Base-by-base conservation (phyloP, 2,113 vertebrate genomes). In the Neolamprologus sp. region DNA sequence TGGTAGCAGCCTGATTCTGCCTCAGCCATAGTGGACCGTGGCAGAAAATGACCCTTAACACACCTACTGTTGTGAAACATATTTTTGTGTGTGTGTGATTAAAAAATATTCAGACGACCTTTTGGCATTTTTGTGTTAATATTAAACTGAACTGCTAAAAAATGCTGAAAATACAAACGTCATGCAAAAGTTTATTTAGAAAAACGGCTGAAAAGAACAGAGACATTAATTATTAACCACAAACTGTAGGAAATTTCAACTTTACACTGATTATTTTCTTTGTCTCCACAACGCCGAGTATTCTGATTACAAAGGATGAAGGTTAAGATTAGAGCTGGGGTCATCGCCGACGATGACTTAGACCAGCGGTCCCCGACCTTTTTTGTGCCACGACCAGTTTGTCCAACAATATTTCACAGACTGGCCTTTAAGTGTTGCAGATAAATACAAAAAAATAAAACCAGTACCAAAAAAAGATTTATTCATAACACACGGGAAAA, bases 331-430 rank as follows among this genome's bases (percentile, higher is more conserved):
- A 45, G 21, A 45, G 21, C 40, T 7, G 40, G 3, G 68, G 68
- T 7, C 21, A 10, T 45, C 9, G 21, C 8, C 2, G 13, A 23
- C 0, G 63, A 40, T 71, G 11, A 63, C 7, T 28, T 28, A 19
- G 47, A 49, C 47, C 47, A 51, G 47, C 7, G 4, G 47, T 5
- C 47, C 8, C 47, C 47, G 0, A 55, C 26, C 9, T 19, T 60
- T 60, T 33, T 60, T 33, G 57, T 3, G 0, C 0, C 28, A 4
- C 2, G 57, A 60, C 2, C 28, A 33, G 57, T 60, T 19, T 1
- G 57, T 33, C 57, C 57, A 10, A 60, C 9, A 60, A 33, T 60
- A 60, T 60, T 60, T 60, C 26, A 4, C 3, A 0, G 5, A 60
- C 14, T 1, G 14, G 12, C 23, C 54, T 26, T 14, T 57, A 55